Conservation (phyloP, 2,797 vertebrate genomes). For the Gobionotothen gibberifrons region DNA sequence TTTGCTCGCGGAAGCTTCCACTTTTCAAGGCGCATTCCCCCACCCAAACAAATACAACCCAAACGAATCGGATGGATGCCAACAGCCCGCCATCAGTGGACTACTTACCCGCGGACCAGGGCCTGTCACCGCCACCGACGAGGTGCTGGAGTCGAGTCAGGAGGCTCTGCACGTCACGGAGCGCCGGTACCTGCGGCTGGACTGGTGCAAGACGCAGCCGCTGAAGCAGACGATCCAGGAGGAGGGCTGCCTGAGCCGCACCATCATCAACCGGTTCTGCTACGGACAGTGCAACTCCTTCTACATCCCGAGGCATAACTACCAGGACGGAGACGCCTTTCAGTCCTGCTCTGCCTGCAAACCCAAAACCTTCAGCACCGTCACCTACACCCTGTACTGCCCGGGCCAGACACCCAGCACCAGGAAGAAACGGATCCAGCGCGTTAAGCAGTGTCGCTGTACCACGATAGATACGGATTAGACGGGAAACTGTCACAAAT, state of each 20-base stretch:
- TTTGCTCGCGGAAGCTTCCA: conserved; percentile 82
- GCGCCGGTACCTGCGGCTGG: conserved; percentile 93
- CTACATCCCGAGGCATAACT: conserved; percentile 93
- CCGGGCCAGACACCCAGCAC: conserved; percentile 91
- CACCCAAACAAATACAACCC: conserved; percentile 91
- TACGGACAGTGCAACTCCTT: conserved; percentile 99
- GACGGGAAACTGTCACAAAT: conserved; percentile 2
- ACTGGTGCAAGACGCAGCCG: conserved; percentile 98
- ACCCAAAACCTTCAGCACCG: conserved; percentile 93
- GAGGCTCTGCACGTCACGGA: conserved; percentile 96
- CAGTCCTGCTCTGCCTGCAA: conserved; percentile 97
- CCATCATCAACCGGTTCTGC: conserved; percentile 95
- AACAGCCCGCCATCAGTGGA: conserved; percentile 80
- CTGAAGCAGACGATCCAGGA: conserved; percentile 95
- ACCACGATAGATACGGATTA: conserved; percentile 93
- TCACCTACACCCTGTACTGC: conserved; percentile 93
- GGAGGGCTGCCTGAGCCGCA: conserved; percentile 93
- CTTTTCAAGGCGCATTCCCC: conserved; percentile 89
- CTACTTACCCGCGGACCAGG: conserved; percentile 82
- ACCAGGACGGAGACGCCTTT: conserved; percentile 92
- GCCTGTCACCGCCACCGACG: conserved; percentile 84
- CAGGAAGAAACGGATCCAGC: conserved; percentile 92
- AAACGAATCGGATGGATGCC: conserved; percentile 87
- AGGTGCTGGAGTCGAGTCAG: conserved; percentile 95
- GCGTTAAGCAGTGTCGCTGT: conserved; percentile 96